Evolutionary conservation across 2,113 vertebrate species (phyloP), one percentile per base, ranked within the genome.

Genomic region (Plotosus lineatus): DNA sequence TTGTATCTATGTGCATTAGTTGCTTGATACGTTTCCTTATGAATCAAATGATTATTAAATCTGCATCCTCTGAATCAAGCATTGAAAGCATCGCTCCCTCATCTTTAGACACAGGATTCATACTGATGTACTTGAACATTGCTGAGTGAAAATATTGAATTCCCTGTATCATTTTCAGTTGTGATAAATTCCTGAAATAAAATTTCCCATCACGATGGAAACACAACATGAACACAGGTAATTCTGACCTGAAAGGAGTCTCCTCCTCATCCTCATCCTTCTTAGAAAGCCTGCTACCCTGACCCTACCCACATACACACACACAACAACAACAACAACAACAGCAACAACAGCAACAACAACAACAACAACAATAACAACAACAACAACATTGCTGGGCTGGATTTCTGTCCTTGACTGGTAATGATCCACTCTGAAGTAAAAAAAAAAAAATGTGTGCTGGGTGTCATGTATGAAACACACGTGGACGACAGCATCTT

Each of bases 271-370:
- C 74, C 74, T 58, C 36, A 53, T 46, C 44, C 90, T 91, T 89
- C 81, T 83, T 91, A 89, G 86, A 88, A 90, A 90, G 92, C 88
- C 91, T 91, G 89, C 83, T 91, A 92, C 90, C 81, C 77, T 95
- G 94, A 94, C 94, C 93, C 94, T 94, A 94, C 94, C 93, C 94
- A 93, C 88, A 94, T 40, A 69, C 80, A 63, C 63, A 71, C 53
- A 69, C 44, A 50, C 72, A 82, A 46, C 81, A 36, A 76, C 71
- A 73, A n/a, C n/a, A n/a, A n/a, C n/a, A n/a, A n/a, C n/a, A n/a
- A n/a, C n/a, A n/a, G n/a, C n/a, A n/a, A n/a, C n/a, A n/a, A n/a
- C n/a, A n/a, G n/a, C n/a, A n/a, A n/a, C n/a, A n/a, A n/a, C n/a
- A n/a, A n/a, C n/a, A n/a, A n/a, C n/a, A n/a, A n/a, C n/a, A n/a